Evolutionary conservation across 2,888 invertebrate species (phyloP), one percentile per base, ranked within the genome.

Genomic region (Gastracanthus pulcherrimus): DNA sequence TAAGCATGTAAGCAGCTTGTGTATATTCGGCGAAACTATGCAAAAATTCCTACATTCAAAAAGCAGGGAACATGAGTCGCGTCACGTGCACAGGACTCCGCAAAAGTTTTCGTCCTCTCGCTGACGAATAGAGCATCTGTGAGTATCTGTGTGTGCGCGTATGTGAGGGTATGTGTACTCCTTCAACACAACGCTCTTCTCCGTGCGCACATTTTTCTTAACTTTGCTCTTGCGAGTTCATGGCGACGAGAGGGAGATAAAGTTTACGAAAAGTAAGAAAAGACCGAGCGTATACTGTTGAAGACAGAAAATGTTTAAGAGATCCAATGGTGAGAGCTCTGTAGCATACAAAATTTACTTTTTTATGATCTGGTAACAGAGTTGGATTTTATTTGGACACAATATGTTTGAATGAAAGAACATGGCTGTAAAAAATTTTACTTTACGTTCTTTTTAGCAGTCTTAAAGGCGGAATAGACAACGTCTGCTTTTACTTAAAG

Each of bases 211-310:
- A 38, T 55, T 71, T 31, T 71, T 58, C 31, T 41, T 74, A 62
- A 74, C 74, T 74, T 62, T 62, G 19, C 45, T 62, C n/a, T 48
- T 19, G 45, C 23, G 11, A 70, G 23, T 55, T 55, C 51, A 71
- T 23, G 34, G 26, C n/a, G 38, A 31, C 23, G 51, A 51, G 23
- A 51, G 34, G 34, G 6, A 19, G 72, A 62, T 19, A 64, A 60
- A 41, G 9, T 58, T 45, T 41, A 31, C 26, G 29, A 19, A 9
- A 23, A n/a, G n/a, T 29, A 16, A 23, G n/a, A 16, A 23, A 58
- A 55, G 13, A 51, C 16, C 58, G 29, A 29, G 58, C 26, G 58
- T 58, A 34, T 16, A 34, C 16, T 13, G 38, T 36, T 23, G 48
- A 45, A 16, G n/a, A 7, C 38, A 16, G 19, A 58, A 71, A 55